Evolutionary conservation across 1,140 invertebrate genomes (phyloP).

Genomic region (Callitettix versicolor): DNA sequence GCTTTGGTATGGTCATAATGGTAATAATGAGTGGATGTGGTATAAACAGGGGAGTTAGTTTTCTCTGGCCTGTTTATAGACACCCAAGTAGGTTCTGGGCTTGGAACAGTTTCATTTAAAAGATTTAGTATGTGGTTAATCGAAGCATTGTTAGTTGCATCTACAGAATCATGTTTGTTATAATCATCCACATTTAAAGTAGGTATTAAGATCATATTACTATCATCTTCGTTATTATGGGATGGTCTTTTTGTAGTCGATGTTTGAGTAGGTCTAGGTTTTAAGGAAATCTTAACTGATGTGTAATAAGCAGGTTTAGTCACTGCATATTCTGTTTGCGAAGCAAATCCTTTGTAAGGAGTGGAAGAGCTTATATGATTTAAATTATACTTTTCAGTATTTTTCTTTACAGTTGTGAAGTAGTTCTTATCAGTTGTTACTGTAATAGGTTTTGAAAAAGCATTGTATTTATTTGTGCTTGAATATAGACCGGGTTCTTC

Average conservation of each 20-base stretch:
- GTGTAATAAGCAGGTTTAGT: background rate
- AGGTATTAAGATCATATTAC: conserved; percentile 39
- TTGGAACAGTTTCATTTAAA: conserved; percentile 29
- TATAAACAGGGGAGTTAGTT: conserved; percentile 14
- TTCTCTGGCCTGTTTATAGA: conserved; percentile 34
- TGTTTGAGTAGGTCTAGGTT: conserved; percentile 4
- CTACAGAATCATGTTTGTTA: conserved; percentile 31
- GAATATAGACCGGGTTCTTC: too few relatives aligned
- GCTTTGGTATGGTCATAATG: conserved; percentile 7
- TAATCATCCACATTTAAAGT: conserved; percentile 38
- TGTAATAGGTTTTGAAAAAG: too few relatives aligned
- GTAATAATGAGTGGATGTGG: conserved; percentile 9
- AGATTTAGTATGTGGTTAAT: conserved; percentile 37
- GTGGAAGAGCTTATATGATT: too few relatives aligned
- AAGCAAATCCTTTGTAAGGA: too few relatives aligned
- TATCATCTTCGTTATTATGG: conserved; percentile 20
- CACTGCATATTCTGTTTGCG: background rate
- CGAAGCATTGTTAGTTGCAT: conserved; percentile 31
- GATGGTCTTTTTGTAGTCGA: background rate
- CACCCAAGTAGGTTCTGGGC: conserved; percentile 34
- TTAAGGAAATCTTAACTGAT: background rate
- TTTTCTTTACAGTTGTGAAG: too few relatives aligned
- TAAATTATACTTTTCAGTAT: too few relatives aligned
- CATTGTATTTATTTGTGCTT: too few relatives aligned
- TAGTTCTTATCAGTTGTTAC: too few relatives aligned